A percentile compares a stretch with the other conserved stretches of the same genome.
Evolutionary conservation across 2,113 vertebrate genomes (phyloP).

Genomic region (Diphyllodes magnificus): DNA sequence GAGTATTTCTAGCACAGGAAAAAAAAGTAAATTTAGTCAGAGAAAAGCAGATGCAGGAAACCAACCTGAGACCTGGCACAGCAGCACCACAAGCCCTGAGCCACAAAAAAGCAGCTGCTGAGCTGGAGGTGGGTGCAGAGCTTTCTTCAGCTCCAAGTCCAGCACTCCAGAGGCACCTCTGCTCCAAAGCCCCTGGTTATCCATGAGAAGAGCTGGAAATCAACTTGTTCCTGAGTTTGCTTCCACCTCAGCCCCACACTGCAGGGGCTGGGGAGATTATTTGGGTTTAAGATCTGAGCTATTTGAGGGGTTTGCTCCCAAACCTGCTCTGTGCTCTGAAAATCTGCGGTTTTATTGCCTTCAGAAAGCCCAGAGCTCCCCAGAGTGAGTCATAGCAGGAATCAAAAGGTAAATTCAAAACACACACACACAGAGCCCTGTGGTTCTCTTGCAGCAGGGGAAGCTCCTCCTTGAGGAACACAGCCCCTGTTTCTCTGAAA

Average conservation of each 20-base stretch:
- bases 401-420: background rate
- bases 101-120: slow-evolving; percentile 12
- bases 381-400: background rate
- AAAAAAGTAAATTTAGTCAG: background rate
- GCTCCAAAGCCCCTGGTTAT: background rate
- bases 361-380: background rate
- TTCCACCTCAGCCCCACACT: background rate
- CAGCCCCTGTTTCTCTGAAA: background rate
- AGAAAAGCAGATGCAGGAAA: background rate
- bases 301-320: background rate
- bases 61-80: background rate
- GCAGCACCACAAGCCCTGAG: background rate
- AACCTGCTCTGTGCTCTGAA: background rate
- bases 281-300: background rate
- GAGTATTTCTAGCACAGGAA: background rate
- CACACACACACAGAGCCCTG: background rate
- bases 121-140: background rate
- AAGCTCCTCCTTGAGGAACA: background rate
- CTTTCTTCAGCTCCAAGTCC: background rate
- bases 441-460: background rate
- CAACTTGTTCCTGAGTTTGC: background rate
- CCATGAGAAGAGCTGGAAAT: background rate
- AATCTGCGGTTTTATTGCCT: background rate
- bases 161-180: background rate
- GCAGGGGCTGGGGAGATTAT: background rate